Conservation (phyloP, 2,888 invertebrate species). For the Bellardia pandia region DNA sequence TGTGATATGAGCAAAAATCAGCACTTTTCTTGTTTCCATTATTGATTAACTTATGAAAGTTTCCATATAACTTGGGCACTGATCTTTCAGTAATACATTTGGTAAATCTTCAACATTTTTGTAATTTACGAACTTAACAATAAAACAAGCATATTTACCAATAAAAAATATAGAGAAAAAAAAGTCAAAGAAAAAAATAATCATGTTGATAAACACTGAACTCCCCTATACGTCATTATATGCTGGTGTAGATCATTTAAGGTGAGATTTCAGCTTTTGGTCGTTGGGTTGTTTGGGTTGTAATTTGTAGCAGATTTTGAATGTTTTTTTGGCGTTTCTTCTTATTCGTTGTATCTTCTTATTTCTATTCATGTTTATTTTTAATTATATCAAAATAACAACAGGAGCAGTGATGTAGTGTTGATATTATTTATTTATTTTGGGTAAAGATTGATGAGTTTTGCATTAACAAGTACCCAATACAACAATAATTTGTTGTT, state of each 20-base stretch:
- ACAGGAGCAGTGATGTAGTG: conserved; percentile 33
- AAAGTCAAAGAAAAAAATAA: not conserved
- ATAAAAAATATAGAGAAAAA: not conserved
- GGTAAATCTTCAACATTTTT: too few relatives aligned
- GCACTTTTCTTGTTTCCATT: too few relatives aligned
- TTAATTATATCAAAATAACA: conserved; percentile 43
- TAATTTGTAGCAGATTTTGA: not conserved
- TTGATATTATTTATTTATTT: conserved; percentile 50
- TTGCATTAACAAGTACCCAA: conserved; percentile 74
- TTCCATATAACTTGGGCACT: too few relatives aligned
- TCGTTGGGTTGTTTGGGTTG: conserved; percentile 8
- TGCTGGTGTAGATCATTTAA: conserved; percentile 27
- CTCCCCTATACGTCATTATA: conserved; percentile 46
- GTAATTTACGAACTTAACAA: not conserved
- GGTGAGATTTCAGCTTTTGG: conserved; percentile 38
- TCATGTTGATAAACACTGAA: conserved; percentile 62
- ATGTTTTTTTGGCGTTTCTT: not conserved
- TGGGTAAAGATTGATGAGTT: conserved; percentile 66
- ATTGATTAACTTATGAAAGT: too few relatives aligned
- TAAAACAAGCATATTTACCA: not conserved
- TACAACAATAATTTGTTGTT: not conserved
- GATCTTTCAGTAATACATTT: too few relatives aligned
- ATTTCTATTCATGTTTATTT: conserved; percentile 44
- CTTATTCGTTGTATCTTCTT: conserved; percentile 4
- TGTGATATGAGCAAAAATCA: too few relatives aligned